Conservation (phyloP, 2,797 vertebrate genomes). For the Bufotes viridis region DNA sequence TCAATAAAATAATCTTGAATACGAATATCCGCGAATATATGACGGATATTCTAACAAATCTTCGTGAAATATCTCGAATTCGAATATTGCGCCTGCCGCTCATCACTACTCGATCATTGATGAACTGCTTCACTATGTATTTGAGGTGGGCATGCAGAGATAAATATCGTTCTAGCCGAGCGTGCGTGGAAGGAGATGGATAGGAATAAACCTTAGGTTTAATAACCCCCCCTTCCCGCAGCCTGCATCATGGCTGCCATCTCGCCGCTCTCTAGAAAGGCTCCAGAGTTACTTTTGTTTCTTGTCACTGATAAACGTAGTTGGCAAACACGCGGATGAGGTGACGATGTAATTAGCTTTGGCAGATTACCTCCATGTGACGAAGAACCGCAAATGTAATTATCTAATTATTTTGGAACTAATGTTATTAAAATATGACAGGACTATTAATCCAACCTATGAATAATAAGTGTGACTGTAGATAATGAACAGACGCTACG, state of each 20-base stretch:
- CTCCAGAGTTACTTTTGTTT: slow-evolving; percentile 30
- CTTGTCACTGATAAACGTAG: slow-evolving; percentile 36
- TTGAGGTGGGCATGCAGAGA: too few species aligned
- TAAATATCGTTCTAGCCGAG: too few species aligned
- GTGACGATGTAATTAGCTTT: slow-evolving; percentile 65
- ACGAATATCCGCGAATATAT: too few species aligned
- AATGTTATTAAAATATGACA: slow-evolving; percentile 70
- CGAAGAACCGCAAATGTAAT: slow-evolving; percentile 68
- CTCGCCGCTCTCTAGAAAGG: neutral
- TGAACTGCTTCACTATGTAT: too few species aligned
- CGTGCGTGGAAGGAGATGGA: too few species aligned
- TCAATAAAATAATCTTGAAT: too few species aligned
- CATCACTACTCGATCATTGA: too few species aligned
- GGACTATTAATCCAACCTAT: slow-evolving; percentile 65
- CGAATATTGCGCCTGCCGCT: too few species aligned
- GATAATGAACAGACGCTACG: slow-evolving; percentile 53
- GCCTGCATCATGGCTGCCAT: too few species aligned
- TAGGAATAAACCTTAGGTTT: too few species aligned
- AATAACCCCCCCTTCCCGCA: neutral
- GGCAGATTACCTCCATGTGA: slow-evolving; percentile 69
- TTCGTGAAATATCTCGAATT: too few species aligned
- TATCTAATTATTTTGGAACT: slow-evolving; percentile 67
- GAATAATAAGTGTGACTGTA: slow-evolving; percentile 59
- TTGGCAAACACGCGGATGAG: slow-evolving; percentile 58
- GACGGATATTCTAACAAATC: too few species aligned